These are phyloP conservation scores for Danio choprae DNA, from an alignment of 2,797 vertebrate genomes.

Conservation along the genomic window DNA sequence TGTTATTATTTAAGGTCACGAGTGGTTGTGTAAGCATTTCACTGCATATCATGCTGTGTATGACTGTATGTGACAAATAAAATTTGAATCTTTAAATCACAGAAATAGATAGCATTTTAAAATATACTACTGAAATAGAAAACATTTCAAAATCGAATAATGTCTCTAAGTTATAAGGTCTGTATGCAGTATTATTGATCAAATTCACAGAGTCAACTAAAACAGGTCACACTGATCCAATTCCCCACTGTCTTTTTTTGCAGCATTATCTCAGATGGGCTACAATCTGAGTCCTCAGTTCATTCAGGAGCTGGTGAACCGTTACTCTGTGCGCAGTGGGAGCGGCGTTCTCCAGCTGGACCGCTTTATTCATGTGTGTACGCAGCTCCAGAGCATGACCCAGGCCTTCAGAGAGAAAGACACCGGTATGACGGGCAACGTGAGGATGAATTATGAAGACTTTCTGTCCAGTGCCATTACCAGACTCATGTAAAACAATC, in stretches of 20 bases:
- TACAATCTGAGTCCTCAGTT: conserved; percentile 96
- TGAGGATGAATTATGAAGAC: conserved; percentile 91
- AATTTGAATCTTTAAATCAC: background rate
- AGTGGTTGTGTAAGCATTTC: too few relatives aligned
- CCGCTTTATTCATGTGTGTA: conserved; percentile 95
- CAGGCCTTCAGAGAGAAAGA: conserved; percentile 93
- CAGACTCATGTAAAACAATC: conserved; percentile 84
- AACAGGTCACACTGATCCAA: background rate
- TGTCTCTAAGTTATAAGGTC: too few relatives aligned
- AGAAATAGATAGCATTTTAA: background rate
- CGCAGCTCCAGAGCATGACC: conserved; percentile 91
- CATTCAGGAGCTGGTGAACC: conserved; percentile 83
- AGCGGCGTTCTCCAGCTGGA: conserved; percentile 87
- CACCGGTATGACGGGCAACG: conserved; percentile 79
- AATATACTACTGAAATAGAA: too few relatives aligned
- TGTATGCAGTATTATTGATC: too few relatives aligned
- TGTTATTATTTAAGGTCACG: too few relatives aligned
- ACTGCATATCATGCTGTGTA: too few relatives aligned
- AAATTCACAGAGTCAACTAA: background rate
- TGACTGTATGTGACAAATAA: too few relatives aligned
- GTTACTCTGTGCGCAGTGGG: conserved; percentile 63
- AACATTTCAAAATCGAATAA: too few relatives aligned
- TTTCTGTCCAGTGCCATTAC: conserved; percentile 86
- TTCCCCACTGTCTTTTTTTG: conserved; percentile 20
- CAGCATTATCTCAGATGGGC: conserved; percentile 95